phyloP scores from a whole-genome alignment of 2,888 invertebrate genomes.

The Hirtodrosophila confusa region DNA sequence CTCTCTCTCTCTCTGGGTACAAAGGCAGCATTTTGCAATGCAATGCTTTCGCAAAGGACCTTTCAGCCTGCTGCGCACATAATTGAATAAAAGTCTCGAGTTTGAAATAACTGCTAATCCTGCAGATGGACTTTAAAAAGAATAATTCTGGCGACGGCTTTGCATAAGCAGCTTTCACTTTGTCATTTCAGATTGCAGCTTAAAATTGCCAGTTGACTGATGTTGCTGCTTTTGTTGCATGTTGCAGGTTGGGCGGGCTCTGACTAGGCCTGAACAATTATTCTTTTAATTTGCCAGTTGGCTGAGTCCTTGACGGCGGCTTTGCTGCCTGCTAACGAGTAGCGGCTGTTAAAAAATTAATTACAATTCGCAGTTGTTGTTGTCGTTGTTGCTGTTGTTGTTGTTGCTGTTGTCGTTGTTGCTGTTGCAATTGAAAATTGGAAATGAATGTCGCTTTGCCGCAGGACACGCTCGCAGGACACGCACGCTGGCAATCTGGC shows the following conservation, averaged over 20 bases:
- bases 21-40: too few species aligned
- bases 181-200: slow-evolving; percentile 42
- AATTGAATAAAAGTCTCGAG: slow-evolving; percentile 12
- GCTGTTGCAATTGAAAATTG: slow-evolving; percentile 29
- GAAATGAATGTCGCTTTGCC: slow-evolving; percentile 30
- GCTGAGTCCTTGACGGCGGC: slow-evolving; percentile 36
- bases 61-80: not conserved
- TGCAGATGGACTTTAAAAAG: slow-evolving; percentile 12
- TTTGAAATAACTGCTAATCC: slow-evolving; percentile 14
- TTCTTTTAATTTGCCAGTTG: slow-evolving; percentile 73
- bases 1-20: too few species aligned
- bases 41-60: not conserved
- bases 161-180: slow-evolving; percentile 45
- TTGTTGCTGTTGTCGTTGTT: slow-evolving; percentile 10
- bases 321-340: slow-evolving; percentile 47
- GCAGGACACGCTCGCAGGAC: not conserved
- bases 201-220: slow-evolving; percentile 48
- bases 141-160: slow-evolving; percentile 14
- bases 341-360: slow-evolving; percentile 59
- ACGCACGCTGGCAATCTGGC: not conserved
- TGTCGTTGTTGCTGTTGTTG: slow-evolving; percentile 4
- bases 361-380: slow-evolving; percentile 44
- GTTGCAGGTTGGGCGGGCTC: slow-evolving; percentile 11
- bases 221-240: slow-evolving; percentile 12
- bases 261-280: slow-evolving; percentile 48